phyloP scores from a whole-genome alignment of 1,140 invertebrate genomes.

The Macrotrachela quadricornifera region DNA sequence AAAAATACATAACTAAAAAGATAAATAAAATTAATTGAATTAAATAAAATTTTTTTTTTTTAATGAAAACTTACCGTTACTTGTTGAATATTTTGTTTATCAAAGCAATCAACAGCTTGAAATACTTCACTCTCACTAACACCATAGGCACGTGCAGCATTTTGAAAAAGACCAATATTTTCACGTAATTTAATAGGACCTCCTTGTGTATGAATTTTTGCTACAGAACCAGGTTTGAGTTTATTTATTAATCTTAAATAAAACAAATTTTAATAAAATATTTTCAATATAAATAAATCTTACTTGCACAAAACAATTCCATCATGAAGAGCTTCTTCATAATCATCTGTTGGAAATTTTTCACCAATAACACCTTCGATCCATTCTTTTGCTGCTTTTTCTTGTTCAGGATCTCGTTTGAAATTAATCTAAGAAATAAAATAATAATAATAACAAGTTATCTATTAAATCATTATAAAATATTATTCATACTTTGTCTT shows the following conservation, averaged over 20 bases:
- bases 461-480: too few relatives aligned
- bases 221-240: slow-evolving; percentile 50
- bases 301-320: slow-evolving; percentile 60
- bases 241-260: slow-evolving; percentile 51
- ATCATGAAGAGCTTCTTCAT: slow-evolving; percentile 69
- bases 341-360: slow-evolving; percentile 35
- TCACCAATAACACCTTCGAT: slow-evolving; percentile 62
- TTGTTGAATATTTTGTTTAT: slow-evolving; percentile 68
- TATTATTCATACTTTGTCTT: too few relatives aligned
- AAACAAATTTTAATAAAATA: too few relatives aligned
- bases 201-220: slow-evolving; percentile 64
- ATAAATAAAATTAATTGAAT: too few relatives aligned
- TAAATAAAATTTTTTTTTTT: too few relatives aligned
- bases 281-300: too few relatives aligned
- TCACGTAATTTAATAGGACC: slow-evolving; percentile 87
- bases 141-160: slow-evolving; percentile 38
- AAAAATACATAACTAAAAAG: too few relatives aligned
- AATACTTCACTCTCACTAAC: slow-evolving; percentile 69
- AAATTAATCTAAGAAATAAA: too few relatives aligned
- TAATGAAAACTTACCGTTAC: slow-evolving; percentile 38
- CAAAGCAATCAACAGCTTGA: slow-evolving; percentile 75
- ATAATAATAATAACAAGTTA: too few relatives aligned
- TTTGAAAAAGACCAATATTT: slow-evolving; percentile 61
- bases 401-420: slow-evolving; percentile 40
- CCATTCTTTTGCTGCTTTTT: slow-evolving; percentile 54